Base-by-base conservation (phyloP, 2,888 invertebrate genomes). In the Parnassius orleans region DNA sequence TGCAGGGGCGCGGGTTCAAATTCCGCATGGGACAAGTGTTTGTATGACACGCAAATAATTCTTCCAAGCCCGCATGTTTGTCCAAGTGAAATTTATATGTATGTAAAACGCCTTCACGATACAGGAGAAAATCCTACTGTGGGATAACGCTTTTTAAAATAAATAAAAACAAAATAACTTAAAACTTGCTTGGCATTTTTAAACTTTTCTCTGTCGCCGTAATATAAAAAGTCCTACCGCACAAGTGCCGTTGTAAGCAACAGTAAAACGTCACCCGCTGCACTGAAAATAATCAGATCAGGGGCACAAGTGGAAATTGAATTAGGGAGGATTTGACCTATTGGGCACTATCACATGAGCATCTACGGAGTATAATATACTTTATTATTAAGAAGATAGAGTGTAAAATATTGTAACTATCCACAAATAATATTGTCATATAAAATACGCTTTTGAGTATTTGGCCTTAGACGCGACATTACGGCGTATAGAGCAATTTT, bases 281-380 rank as follows among this genome's bases (percentile, higher is more conserved):
- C 81, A 83, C 77, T 78, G 69, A 79, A 75, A 72, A 75, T 89
- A 89, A 90, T 87, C 86, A 86, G 87, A 90, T 90, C 82, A 83
- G 75, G 73, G 78, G 79, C 68, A 81, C 84, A 84, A 86, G 84
- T 81, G 79, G 77, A 87, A 87, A 90, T 90, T 89, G 83, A 87
- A 90, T 90, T 83, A 86, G 84, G 83, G 84, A 74, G 72, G 76
- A 81, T 75, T 86, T 89, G 88, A 89, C 88, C 88, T 81, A 80
- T 76, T 78, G 77, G 66, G 66, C 68, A 70, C 68, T 69, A 62
- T 64, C 64, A 64, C 58, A 63, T 61, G 46, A 61, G 50, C 42
- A 14, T 10, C 12, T 9, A 46, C 62, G 63, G 10, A 15, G 57
- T 65, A 65, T 65, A 65, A 68, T 47, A 56, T 3, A 52, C 41